These are phyloP conservation scores for Callinectes sapidus DNA, from an alignment of 2,888 invertebrate species.

Conservation along the genomic window DNA sequence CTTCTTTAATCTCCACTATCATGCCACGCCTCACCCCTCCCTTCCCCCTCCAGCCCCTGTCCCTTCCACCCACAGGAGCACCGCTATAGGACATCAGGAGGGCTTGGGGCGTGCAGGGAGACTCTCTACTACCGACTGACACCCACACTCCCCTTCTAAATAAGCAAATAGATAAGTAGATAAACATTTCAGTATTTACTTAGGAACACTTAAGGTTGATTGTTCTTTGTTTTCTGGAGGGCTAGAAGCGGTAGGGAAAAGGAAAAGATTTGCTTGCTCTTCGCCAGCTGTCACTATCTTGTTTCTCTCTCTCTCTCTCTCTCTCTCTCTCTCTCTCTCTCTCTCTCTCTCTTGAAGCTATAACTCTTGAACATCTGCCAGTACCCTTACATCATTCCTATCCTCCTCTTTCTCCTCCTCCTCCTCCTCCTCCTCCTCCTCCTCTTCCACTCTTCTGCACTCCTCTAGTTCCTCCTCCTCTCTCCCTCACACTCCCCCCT, in stretches of 20 bases:
- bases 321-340: constrained; percentile 35
- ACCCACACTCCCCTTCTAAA: too few species aligned
- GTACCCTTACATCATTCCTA: not conserved
- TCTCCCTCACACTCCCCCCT: not conserved
- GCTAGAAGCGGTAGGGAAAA: too few species aligned
- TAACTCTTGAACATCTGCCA: too few species aligned
- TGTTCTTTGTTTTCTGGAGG: too few species aligned
- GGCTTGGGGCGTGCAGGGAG: too few species aligned
- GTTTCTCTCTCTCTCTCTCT: constrained; percentile 41
- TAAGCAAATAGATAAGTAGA: too few species aligned
- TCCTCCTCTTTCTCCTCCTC: not conserved
- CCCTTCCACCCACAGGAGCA: too few species aligned
- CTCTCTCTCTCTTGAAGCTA: not conserved
- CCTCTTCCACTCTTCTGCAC: not conserved
- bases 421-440: not conserved
- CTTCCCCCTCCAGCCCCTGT: not conserved
- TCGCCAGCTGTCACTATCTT: not conserved
- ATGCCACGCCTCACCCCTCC: not conserved
- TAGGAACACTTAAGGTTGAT: too few species aligned
- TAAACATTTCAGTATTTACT: too few species aligned
- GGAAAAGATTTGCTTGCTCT: not conserved
- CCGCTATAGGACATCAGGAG: too few species aligned
- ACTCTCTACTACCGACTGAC: too few species aligned
- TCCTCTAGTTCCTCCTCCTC: not conserved
- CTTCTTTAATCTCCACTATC: not conserved